phyloP scores from a whole-genome alignment of 2,113 vertebrate genomes.

The Rostratula benghalensis region DNA sequence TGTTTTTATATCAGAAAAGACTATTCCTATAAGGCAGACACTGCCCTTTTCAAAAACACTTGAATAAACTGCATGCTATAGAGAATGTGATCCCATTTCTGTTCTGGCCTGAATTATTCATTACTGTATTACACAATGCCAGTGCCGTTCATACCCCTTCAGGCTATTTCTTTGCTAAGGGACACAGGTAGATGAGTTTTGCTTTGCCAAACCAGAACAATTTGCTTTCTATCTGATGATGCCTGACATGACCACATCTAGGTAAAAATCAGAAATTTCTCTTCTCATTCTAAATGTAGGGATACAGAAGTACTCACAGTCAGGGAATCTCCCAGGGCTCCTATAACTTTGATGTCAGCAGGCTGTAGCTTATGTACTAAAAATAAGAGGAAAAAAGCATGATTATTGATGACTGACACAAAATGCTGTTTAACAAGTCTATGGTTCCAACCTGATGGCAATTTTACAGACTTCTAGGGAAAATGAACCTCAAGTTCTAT shows the following conservation, averaged over 20 bases:
- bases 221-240: neutral
- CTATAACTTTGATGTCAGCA: conserved; percentile 86
- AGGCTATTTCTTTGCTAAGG: neutral
- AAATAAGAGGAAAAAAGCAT: neutral
- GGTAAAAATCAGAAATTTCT: neutral
- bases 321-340: conserved; percentile 88
- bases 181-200: neutral
- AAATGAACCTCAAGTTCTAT: neutral
- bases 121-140: neutral
- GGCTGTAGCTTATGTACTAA: conserved; percentile 86
- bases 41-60: neutral
- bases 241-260: neutral
- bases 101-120: neutral
- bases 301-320: conserved; percentile 78
- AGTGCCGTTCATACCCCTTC: neutral
- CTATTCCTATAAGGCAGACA: neutral
- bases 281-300: neutral
- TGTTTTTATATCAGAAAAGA: neutral
- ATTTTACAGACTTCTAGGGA: neutral
- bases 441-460: neutral
- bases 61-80: neutral
- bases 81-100: neutral
- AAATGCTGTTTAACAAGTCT: neutral
- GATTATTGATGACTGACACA: neutral
- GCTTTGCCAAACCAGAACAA: neutral